Base-by-base conservation (phyloP, 2,888 invertebrate genomes). In the Pseudoips prasinana region DNA sequence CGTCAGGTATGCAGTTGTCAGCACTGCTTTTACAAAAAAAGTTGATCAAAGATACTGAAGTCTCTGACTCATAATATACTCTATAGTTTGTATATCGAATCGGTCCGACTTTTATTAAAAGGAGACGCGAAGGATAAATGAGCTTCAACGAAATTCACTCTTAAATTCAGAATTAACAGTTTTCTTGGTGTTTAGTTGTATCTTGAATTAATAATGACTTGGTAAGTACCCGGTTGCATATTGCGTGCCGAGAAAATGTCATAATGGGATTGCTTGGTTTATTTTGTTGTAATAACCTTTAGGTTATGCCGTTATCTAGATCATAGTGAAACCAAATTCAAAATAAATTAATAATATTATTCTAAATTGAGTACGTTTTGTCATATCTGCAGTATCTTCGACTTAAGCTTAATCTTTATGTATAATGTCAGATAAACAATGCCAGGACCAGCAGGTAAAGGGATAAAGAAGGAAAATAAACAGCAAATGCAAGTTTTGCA, bases 51-150 rank as follows among this genome's bases (percentile, higher is more conserved):
- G 14, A 14, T 2, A 14, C 14, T 14, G 20, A 18, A 20, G 7
- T 20, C 20, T 20, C 20, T 20, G 20, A 5, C 7, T 5, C n/a
- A 2, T 20, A n/a, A 5, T n/a, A 7, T 20, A 20, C 20, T 20
- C 20, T 20, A 7, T 20, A 7, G 18, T 3, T 20, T 5, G 7
- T n/a, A 20, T 58, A 50, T 52, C 34, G 53, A 55, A 58, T 62
- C 56, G 43, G 59, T 48, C 54, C 58, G 54, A 36, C 58, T 58
- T 68, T 65, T 73, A 78, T 77, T 79, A 81, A 74, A 80, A 78
- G 73, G 74, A 81, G 79, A 80, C 66, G 71, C 71, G 48, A n/a
- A 20, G 63, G 23, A 58, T 58, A 75, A 79, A 82, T 79, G 64
- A 75, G 74, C 67, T 80, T 71, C 76, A 64, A 52, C 59, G 73